Evolutionary conservation across 2,888 invertebrate species (phyloP).

Genomic region (Pediacus dermestoides): DNA sequence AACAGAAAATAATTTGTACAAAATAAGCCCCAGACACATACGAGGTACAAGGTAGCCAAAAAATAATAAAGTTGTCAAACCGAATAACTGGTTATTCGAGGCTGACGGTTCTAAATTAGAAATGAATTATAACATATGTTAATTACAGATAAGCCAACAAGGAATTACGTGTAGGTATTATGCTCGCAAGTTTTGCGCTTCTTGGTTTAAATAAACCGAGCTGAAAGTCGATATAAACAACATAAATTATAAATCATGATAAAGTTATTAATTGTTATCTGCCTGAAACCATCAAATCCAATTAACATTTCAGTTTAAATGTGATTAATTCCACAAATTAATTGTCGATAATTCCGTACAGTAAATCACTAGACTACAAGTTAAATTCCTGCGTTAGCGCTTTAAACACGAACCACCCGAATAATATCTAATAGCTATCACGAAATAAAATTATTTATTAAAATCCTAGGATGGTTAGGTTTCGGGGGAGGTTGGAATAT

Average conservation of each 20-base stretch:
- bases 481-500: neutral
- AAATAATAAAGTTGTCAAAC: too few relatives aligned
- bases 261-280: slow-evolving; percentile 20
- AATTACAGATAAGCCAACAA: slow-evolving; percentile 1
- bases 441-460: too few relatives aligned
- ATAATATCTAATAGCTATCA: too few relatives aligned
- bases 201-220: neutral
- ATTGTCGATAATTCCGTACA: slow-evolving; percentile 17
- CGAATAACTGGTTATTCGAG: too few relatives aligned
- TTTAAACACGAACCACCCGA: too few relatives aligned
- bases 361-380: slow-evolving; percentile 11
- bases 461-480: neutral
- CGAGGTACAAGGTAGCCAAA: too few relatives aligned
- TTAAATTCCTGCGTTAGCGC: too few relatives aligned
- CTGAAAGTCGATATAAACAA: neutral
- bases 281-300: slow-evolving; percentile 21
- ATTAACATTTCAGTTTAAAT: slow-evolving; percentile 19
- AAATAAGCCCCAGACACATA: too few relatives aligned
- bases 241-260: slow-evolving; percentile 6
- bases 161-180: neutral
- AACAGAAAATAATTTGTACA: too few relatives aligned
- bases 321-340: slow-evolving; percentile 20
- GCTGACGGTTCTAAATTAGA: too few relatives aligned
- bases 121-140: too few relatives aligned
- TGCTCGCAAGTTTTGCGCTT: neutral